Evolutionary conservation across 2,797 vertebrate species (phyloP).

Genomic region (Oreochromis grahami): DNA sequence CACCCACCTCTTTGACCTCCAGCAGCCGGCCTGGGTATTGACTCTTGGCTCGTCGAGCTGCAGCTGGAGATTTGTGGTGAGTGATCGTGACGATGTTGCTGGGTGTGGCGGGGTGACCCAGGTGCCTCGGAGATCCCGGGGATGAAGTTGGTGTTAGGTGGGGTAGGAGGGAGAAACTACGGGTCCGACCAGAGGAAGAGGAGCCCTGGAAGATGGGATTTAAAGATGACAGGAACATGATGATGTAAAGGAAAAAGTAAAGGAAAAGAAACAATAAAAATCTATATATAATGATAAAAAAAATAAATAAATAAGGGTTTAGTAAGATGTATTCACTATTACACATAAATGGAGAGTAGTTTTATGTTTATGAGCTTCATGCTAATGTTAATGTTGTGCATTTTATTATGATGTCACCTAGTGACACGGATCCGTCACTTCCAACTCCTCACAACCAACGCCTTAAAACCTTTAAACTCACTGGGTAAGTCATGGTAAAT

Average conservation of each 20-base stretch:
- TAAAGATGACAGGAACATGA: conserved; percentile 6
- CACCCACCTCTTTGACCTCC: conserved; percentile 94
- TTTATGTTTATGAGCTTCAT: neutral
- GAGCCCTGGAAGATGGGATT: conserved; percentile 71
- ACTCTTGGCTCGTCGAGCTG: conserved; percentile 84
- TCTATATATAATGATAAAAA: neutral
- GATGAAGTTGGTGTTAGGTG: conserved; percentile 85
- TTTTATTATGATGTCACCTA: neutral
- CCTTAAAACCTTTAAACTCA: neutral
- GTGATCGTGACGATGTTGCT: conserved; percentile 90
- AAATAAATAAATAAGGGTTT: neutral
- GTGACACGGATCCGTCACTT: neutral
- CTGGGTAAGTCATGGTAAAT: neutral
- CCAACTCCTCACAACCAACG: neutral
- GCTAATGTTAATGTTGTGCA: neutral
- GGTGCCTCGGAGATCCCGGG: conserved; percentile 83
- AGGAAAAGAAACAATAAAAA: neutral
- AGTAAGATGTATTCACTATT: neutral
- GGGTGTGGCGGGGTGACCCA: conserved; percentile 73
- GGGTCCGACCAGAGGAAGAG: conserved; percentile 80
- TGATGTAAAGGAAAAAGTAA: conserved; percentile 3
- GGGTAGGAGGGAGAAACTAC: conserved; percentile 90
- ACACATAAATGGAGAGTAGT: neutral
- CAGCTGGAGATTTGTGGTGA: conserved; percentile 94
- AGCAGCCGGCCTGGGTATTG: conserved; percentile 85